Base-by-base conservation (phyloP, 2,797 vertebrate species). In the Percopsis omiscomaycus region DNA sequence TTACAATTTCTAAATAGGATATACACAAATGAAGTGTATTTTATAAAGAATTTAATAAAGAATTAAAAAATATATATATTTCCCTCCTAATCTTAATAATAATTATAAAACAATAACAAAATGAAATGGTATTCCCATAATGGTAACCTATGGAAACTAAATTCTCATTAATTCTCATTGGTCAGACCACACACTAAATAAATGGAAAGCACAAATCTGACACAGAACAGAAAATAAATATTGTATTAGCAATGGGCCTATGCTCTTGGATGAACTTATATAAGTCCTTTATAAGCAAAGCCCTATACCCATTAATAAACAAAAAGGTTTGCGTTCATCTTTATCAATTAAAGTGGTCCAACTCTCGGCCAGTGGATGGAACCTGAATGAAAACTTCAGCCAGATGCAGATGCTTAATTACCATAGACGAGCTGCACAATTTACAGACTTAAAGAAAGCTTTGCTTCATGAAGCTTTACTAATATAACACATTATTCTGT, bases 381-480 rank as follows among this genome's bases (percentile, higher is more conserved):
- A 13, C 69, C 68, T 82, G 73, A 68, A 63, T 66, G 56, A 1
- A 88, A 90, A 91, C 88, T 89, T 89, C 66, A 79, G 71, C 81
- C 88, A 88, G 86, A 88, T 90, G 89, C 37, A 42, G 9, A 42
- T 42, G 22, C 22, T 22, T 22, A 22, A 22, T 22, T 22, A 22
- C 22, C 22, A 22, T 22, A 22, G 22, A 22, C 37, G 9, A 42
- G 37, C 6, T 42, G 37, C 37, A 42, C 45, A 55, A n/a, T n/a
- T 13, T 14, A 30, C 10, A 51, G 30, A 22, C 42, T 3, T 0
- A 16, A 51, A 51, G 8, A 8, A 51, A 52, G 50, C 50, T 22
- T 52, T 22, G 16, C 27, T 52, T 15, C n/a, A 50, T 42, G 6
- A 42, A 42, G 37, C 6, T 8, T 42, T 8, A 6, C 8, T 42